Percentiles rank a stretch among this genome's conserved stretches.
Evolutionary conservation across 2,113 vertebrate species (phyloP).

Genomic region (Anseranas semipalmata): DNA sequence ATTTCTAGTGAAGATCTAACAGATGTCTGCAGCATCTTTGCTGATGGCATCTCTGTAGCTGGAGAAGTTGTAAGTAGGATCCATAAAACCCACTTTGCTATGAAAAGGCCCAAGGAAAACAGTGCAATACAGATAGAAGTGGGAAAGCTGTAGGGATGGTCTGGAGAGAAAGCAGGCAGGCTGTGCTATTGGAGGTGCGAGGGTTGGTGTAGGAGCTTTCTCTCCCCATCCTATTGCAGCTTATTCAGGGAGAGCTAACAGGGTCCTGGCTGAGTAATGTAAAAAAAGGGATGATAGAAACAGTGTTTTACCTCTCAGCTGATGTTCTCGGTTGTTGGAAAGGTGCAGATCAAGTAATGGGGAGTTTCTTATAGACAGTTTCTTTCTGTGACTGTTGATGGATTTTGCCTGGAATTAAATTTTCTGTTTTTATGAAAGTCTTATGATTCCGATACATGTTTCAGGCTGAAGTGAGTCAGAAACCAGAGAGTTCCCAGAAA

Average conservation of each 20-base stretch:
- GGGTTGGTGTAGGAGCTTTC: not conserved
- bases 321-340: not conserved
- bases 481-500: conserved; percentile 5
- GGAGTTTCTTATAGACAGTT: not conserved
- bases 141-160: not conserved
- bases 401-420: not conserved
- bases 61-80: not conserved
- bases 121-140: not conserved
- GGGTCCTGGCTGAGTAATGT: accelerated
- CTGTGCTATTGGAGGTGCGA: not conserved
- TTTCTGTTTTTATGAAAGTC: not conserved
- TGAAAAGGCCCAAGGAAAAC: not conserved
- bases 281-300: not conserved
- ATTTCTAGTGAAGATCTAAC: not conserved
- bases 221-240: not conserved
- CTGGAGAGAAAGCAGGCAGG: not conserved
- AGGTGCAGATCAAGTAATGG: not conserved
- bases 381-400: not conserved
- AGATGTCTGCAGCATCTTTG: not conserved
- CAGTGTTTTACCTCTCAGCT: not conserved
- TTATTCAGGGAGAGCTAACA: not conserved
- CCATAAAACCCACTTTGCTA: not conserved
- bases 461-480: conserved; percentile 59
- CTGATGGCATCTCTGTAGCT: not conserved
- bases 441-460: not conserved